Conservation (phyloP, 2,888 invertebrate genomes). For the Ophion obscuratus region DNA sequence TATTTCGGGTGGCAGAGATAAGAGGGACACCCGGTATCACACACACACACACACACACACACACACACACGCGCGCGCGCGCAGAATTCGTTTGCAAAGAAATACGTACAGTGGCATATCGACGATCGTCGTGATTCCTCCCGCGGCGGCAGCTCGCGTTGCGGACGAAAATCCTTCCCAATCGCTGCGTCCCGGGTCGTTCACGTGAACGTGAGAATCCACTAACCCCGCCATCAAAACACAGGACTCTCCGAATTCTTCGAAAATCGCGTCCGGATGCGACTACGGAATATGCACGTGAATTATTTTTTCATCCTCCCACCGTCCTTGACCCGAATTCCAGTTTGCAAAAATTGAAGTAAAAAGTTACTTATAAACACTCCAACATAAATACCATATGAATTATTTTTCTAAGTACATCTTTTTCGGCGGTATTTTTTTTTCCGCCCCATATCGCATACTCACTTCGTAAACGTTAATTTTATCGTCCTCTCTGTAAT, state of each 20-base stretch:
- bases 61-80: no score
- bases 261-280: conserved; percentile 64
- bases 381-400: no score
- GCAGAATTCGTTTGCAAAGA: conserved; percentile 26
- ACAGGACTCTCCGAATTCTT: conserved; percentile 84
- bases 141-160: conserved; percentile 90
- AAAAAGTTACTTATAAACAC: no score
- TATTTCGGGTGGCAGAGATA: no score
- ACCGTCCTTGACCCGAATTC: not conserved
- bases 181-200: conserved; percentile 89
- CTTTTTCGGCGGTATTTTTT: no score
- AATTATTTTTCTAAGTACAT: no score
- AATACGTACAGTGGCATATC: conserved; percentile 89
- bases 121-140: conserved; percentile 89
- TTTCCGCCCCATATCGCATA: not conserved
- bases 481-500: conserved; percentile 77
- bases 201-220: conserved; percentile 90
- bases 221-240: conserved; percentile 89
- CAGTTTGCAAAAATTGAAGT: no score
- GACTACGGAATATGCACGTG: conserved; percentile 46
- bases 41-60: no score
- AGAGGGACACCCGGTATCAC: no score
- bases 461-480: conserved; percentile 64
- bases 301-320: not conserved
- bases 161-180: conserved; percentile 90